Evolutionary conservation across 1,140 invertebrate genomes (phyloP), one percentile per base, ranked within the genome.

Genomic region (Drosophila nikananu): DNA sequence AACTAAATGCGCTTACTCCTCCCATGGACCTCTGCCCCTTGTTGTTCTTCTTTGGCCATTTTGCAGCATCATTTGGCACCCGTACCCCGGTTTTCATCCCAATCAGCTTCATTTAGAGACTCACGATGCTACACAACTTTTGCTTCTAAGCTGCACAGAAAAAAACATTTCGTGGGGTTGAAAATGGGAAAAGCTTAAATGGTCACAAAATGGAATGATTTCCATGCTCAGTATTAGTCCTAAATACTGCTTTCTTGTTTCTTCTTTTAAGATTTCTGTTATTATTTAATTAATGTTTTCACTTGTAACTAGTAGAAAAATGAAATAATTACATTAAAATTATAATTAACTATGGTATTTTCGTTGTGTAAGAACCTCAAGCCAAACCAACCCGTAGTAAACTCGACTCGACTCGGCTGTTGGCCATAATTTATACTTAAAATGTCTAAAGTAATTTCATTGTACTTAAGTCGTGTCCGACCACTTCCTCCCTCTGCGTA

Each of bases 371-470:
- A 8, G 3, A 17, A 35, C 21, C 64, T 32, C 41, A 46, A 17
- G 39, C 52, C 9, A 32, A 58, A 21, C 9, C 17, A 30, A 27
- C 51, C 27, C 21, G 10, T 23, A 58, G 51, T 57, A 17, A 41
- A 72, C 44, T 59, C 44, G 10, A 57, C 73, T 70, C 64, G 42
- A 75, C 83, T 77, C 57, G 71, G 75, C 81, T 89, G 81, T 87
- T 86, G 75, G 77, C 70, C 86, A 87, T 87, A 89, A 78, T 89
- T 83, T 89, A 83, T 87, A 81, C 84, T 87, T 87, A 89, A 87
- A 87, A 87, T 87, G 84, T 79, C 77, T 71, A 81, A 87, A 89
- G 81, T 83, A 75, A 87, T 83, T 87, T 89, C 65, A 78, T 83
- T 87, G 77, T 83, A 80, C 83, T 87, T 86, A 87, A 77, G 71